Evolutionary conservation across 1,140 invertebrate species (phyloP).

Genomic region (Drosophila murphyi): DNA sequence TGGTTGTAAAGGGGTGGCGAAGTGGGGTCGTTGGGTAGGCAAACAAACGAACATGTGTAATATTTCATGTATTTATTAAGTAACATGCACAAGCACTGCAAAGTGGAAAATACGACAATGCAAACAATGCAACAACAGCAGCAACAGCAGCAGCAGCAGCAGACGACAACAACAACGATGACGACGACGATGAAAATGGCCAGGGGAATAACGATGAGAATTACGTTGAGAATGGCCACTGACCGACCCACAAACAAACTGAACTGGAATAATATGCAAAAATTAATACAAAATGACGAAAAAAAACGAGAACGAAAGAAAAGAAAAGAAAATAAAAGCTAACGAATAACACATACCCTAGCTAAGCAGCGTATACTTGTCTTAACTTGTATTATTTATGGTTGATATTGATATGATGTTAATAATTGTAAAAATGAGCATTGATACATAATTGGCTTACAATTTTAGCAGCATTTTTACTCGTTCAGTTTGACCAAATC

Average conservation of each 20-base stretch:
- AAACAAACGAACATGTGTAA: slow-evolving; percentile 29
- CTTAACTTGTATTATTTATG: too few species aligned
- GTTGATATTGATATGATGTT: too few species aligned
- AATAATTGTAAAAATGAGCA: too few species aligned
- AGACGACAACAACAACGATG: slow-evolving; percentile 10
- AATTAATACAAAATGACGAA: slow-evolving; percentile 6
- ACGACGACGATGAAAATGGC: slow-evolving; percentile 9
- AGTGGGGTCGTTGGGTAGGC: not conserved
- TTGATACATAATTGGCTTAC: too few species aligned
- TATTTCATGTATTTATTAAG: slow-evolving; percentile 48
- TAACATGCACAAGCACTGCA: slow-evolving; percentile 52
- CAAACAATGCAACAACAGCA: slow-evolving; percentile 28
- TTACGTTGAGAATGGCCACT: slow-evolving; percentile 5
- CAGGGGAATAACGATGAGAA: not conserved
- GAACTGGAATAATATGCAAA: slow-evolving; percentile 20
- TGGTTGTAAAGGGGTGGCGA: not conserved
- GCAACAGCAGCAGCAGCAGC: not conserved
- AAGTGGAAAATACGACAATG: slow-evolving; percentile 39
- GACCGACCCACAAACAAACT: slow-evolving; percentile 15
- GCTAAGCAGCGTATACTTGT: slow-evolving; percentile 4
- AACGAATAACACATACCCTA: slow-evolving; percentile 14
- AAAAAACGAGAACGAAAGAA: not conserved
- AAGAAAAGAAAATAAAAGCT: slow-evolving; percentile 11
- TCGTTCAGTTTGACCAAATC: too few species aligned
- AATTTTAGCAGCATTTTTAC: too few species aligned